phyloP scores from a whole-genome alignment of 2,888 invertebrate genomes.

The Eilema caniola region DNA sequence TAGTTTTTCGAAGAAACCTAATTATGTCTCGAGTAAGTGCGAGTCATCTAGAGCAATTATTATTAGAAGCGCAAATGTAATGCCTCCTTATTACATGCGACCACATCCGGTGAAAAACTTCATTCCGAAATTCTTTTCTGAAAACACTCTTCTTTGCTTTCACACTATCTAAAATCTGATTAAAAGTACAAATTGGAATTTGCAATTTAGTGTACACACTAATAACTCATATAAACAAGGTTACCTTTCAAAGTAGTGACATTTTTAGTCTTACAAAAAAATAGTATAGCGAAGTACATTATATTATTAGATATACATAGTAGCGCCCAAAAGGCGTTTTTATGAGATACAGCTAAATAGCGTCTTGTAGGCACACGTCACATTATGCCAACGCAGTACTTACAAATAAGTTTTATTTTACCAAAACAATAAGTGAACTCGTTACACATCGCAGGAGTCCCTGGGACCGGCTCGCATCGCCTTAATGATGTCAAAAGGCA shows the following conservation, averaged over 20 bases:
- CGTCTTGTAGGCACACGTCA: constrained; percentile 43
- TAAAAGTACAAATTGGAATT: neutral
- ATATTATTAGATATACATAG: too few species aligned
- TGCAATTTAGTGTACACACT: too few species aligned
- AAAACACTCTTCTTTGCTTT: neutral
- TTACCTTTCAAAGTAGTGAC: too few species aligned
- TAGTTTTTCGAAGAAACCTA: neutral
- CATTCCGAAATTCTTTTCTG: neutral
- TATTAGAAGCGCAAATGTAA: neutral
- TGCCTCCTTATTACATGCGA: neutral
- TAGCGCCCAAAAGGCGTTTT: neutral
- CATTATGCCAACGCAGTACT: constrained; percentile 45
- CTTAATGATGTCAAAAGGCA: constrained; percentile 85
- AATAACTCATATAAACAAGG: too few species aligned
- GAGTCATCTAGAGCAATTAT: neutral
- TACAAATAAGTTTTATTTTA: constrained; percentile 53
- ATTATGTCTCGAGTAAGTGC: neutral
- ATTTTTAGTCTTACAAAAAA: neutral
- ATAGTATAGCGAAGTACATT: neutral
- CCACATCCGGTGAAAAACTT: neutral
- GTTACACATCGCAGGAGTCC: constrained; percentile 57
- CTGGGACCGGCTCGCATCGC: constrained; percentile 58
- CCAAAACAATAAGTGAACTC: constrained; percentile 60
- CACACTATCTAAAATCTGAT: neutral
- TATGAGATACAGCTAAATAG: constrained; percentile 34